Percentiles rank a stretch among this genome's conserved stretches.
phyloP scores from a whole-genome alignment of 2,888 invertebrate genomes.

The Hypercompe scribonia region DNA sequence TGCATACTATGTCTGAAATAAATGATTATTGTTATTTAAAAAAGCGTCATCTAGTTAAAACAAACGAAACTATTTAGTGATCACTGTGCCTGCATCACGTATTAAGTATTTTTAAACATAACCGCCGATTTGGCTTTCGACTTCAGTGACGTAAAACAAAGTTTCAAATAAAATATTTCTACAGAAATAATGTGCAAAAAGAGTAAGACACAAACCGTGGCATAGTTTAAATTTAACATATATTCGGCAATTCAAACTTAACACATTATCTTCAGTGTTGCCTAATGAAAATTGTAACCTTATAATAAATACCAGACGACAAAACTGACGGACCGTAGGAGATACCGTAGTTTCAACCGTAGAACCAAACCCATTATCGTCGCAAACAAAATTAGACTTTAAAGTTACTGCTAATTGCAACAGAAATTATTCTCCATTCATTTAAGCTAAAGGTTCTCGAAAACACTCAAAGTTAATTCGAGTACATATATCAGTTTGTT shows the following conservation, averaged over 20 bases:
- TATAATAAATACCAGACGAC: slow-evolving; percentile 10
- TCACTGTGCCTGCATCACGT: neutral
- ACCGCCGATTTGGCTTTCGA: too few species aligned
- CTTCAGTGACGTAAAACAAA: too few species aligned
- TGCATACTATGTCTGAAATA: too few species aligned
- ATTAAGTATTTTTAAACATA: too few species aligned
- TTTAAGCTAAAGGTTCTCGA: slow-evolving; percentile 39
- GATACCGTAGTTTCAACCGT: slow-evolving; percentile 27
- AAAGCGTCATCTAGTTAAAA: neutral
- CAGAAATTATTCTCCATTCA: slow-evolving; percentile 42
- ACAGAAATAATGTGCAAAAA: too few species aligned
- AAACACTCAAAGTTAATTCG: slow-evolving; percentile 42
- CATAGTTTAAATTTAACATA: neutral
- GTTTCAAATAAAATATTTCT: too few species aligned
- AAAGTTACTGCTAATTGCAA: slow-evolving; percentile 43
- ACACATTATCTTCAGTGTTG: neutral
- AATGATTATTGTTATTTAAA: too few species aligned
- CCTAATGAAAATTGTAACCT: neutral
- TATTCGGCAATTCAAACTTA: neutral
- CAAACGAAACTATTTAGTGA: neutral
- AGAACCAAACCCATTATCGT: slow-evolving; percentile 28
- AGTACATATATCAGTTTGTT: slow-evolving; percentile 46
- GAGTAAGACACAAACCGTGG: too few species aligned
- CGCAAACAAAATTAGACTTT: slow-evolving; percentile 39
- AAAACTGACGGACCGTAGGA: slow-evolving; percentile 10